Evolutionary conservation across 2,888 invertebrate species (phyloP).

Genomic region (Ochropleura leucogaster): DNA sequence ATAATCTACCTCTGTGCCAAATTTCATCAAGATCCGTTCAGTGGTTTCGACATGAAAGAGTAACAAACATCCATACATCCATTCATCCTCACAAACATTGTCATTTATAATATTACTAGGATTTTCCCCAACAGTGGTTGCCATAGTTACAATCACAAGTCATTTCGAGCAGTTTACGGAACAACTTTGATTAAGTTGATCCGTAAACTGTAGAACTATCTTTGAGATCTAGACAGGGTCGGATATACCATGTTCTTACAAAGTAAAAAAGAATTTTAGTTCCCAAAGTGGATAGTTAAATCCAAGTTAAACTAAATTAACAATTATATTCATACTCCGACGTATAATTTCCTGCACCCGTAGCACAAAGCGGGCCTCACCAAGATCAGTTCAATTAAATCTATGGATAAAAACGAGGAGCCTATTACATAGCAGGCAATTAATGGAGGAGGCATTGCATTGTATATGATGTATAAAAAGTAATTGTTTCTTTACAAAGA

Average conservation of each 20-base stretch:
- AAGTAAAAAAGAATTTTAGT: neutral
- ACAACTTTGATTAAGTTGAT: neutral
- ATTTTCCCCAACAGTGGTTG: neutral
- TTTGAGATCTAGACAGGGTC: neutral
- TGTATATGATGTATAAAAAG: constrained; percentile 28
- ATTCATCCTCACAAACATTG: too few species aligned
- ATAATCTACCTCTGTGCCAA: too few species aligned
- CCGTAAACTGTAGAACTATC: too few species aligned
- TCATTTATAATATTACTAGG: too few species aligned
- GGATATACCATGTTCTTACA: neutral
- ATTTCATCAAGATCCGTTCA: too few species aligned
- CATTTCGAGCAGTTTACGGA: neutral
- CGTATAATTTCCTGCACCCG: constrained; percentile 48
- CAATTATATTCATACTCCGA: constrained; percentile 8
- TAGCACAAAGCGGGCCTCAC: constrained; percentile 66
- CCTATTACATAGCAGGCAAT: constrained; percentile 30
- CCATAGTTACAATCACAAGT: neutral
- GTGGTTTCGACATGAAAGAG: too few species aligned
- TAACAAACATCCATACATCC: too few species aligned
- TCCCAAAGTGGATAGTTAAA: neutral
- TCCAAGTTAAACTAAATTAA: neutral
- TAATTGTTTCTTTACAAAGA: constrained; percentile 22
- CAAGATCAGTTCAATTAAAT: constrained; percentile 74
- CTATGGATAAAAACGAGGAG: constrained; percentile 62
- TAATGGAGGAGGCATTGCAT: constrained; percentile 53